Conservation (phyloP, 2,888 invertebrate genomes). For the Labia minor region DNA sequence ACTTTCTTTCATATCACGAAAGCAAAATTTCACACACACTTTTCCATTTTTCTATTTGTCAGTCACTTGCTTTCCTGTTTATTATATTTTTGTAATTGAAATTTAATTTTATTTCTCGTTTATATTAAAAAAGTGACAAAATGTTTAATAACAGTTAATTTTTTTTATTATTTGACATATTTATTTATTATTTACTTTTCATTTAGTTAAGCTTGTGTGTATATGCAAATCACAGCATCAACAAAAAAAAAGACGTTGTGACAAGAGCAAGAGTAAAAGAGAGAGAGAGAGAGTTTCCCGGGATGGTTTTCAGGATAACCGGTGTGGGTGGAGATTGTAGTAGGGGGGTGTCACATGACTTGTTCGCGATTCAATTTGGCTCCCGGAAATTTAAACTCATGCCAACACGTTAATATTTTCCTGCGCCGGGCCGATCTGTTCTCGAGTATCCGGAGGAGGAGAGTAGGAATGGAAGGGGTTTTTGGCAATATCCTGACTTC, state of each 20-base stretch:
- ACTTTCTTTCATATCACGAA: no score
- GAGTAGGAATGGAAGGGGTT: not conserved
- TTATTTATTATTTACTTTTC: slow-evolving; percentile 7
- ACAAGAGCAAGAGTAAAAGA: no score
- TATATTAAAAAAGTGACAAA: no score
- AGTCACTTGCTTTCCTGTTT: no score
- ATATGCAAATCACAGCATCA: not conserved
- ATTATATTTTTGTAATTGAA: no score
- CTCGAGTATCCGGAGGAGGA: not conserved
- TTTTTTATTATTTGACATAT: slow-evolving; percentile 1
- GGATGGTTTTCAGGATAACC: not conserved
- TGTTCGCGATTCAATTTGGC: slow-evolving; percentile 1
- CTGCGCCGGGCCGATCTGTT: not conserved
- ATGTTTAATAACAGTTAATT: no score
- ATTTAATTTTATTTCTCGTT: no score
- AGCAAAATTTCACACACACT: no score
- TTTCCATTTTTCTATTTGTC: no score
- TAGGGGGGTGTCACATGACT: not conserved
- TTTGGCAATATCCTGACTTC: not conserved
- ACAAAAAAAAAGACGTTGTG: not conserved
- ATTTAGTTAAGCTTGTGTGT: not conserved
- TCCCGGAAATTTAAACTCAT: slow-evolving; percentile 7
- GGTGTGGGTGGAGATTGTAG: not conserved
- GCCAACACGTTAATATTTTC: slow-evolving; percentile 8
- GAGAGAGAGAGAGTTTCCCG: no score